Base-by-base conservation (phyloP, 2,113 vertebrate genomes). In the Hiodon tergisus region DNA sequence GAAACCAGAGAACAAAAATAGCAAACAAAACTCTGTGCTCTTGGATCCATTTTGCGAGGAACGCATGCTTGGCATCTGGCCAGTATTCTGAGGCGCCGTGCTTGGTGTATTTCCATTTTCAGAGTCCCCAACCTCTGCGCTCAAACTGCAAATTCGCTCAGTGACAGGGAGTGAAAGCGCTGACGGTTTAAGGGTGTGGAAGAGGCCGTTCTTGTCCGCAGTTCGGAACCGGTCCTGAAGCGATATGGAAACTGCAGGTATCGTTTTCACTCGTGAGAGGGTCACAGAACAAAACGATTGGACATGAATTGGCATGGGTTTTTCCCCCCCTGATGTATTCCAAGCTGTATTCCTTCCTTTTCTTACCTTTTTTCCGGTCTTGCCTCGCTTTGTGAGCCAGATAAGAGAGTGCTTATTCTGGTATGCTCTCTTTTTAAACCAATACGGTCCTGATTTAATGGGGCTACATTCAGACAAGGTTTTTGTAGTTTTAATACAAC, bases 161-260 rank as follows among this genome's bases (percentile, higher is more conserved):
- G 71, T 75, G 48, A 69, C 57, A 69, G 59, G 11, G 63, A 63
- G 51, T 71, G 66, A 80, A 78, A 74, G 78, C 78, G 53, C 77
- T 79, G 75, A 82, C 74, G 65, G 54, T 58, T 76, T 65, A 73
- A 73, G 72, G 69, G 72, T 47, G 61, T 50, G 66, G 69, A 72
- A 62, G 62, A 62, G 57, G 68, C 78, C 82, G 82, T 85, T 83
- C 74, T 83, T 83, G 71, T 54, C 72, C 60, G 73, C 74, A 66
- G 6, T 76, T 3, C 67, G 72, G 77, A 83, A 81, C 78, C 76
- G 77, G 67, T 69, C 78, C 31, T 58, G 79, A 59, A 81, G 76
- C 69, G 72, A 61, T 31, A 67, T 76, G 70, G 53, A 75, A 69
- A 80, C 76, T 72, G 59, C 54, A 78, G 75, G 75, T 76, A 82